Evolutionary conservation across 2,888 invertebrate genomes (phyloP), one percentile per base, ranked within the genome.

Genomic region (Drosophila flavopinicola): DNA sequence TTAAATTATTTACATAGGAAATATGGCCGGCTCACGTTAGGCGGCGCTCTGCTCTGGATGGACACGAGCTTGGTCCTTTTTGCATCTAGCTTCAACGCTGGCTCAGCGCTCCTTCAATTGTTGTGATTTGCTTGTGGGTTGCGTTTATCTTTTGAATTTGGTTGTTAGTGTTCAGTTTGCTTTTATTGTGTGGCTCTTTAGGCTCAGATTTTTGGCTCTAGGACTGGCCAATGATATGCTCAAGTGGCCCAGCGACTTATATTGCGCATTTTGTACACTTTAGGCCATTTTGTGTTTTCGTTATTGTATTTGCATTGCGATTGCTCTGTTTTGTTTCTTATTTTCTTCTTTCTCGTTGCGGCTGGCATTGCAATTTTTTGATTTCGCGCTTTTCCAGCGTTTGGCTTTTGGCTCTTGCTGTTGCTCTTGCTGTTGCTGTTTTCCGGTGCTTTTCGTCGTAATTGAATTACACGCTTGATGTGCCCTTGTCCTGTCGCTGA

Each of bases 1-100:
- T 68, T 75, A 77, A 80, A 84, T 78, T 84, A 78, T 88, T 87
- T 87, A 74, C 83, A 72, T 69, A 82, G 68, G 52, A 67, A 84
- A 76, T 63, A 68, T 65, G 73, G 66, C 69, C 61, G 72, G 68
- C 78, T 63, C 63, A 75, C 56, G 63, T 58, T 10, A 41, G 20
- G 17, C 29, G 9, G 20, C 20, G 20, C 20, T 17, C n/a, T 32
- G 17, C 20, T n/a, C n/a, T 11, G 15, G 10, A 35, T 24, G 33
- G 33, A 45, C 25, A 15, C n/a, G 30, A n/a, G 29, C 15, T 6
- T 9, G 4, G 44, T 37, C 33, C 42, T 17, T n/a, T 49, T 10
- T 35, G 11, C 32, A 6, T 24, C 33, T 48, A 6, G 23, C 33
- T 48, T 39, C 37, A 41, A 11, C 39, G 57, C 57, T 60, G 45